phyloP scores from a whole-genome alignment of 1,140 invertebrate species.

The Musca vetustissima region DNA sequence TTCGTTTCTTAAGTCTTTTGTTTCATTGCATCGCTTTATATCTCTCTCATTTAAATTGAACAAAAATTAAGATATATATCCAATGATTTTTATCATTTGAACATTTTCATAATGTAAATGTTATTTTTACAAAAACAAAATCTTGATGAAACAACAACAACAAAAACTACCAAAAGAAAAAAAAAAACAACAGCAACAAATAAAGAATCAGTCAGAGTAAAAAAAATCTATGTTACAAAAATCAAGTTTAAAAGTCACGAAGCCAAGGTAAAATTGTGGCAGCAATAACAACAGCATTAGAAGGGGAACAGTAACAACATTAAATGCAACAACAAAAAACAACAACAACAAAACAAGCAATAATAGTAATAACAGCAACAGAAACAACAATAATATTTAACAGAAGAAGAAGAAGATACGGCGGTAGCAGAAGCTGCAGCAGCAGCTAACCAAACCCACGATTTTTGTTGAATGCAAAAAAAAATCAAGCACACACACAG shows the following conservation, averaged over 20 bases:
- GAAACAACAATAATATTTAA: constrained; percentile 3
- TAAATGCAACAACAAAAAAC: not conserved
- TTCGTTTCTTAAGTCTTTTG: too few relatives aligned
- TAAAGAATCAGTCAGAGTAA: too few relatives aligned
- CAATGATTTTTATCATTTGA: too few relatives aligned
- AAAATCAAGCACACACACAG: not conserved
- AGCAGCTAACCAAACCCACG: constrained; percentile 16
- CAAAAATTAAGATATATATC: too few relatives aligned
- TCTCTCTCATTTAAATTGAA: too few relatives aligned
- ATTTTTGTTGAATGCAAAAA: not conserved
- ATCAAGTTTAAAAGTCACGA: constrained; percentile 30
- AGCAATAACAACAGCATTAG: not conserved
- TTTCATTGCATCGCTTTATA: too few relatives aligned
- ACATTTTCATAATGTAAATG: too few relatives aligned
- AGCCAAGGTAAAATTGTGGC: constrained; percentile 28
- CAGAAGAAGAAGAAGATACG: too few relatives aligned
- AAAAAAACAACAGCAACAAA: too few relatives aligned
- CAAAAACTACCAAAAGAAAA: too few relatives aligned
- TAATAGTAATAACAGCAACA: constrained; percentile 6
- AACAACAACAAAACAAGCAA: not conserved
- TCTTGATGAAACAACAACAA: too few relatives aligned
- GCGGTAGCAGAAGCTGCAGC: constrained; percentile 6
- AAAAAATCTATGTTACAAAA: not conserved
- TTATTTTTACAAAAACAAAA: too few relatives aligned
- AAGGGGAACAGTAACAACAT: constrained; percentile 1